phyloP scores from a whole-genome alignment of 2,797 vertebrate species.

The Silurus aristotelis region DNA sequence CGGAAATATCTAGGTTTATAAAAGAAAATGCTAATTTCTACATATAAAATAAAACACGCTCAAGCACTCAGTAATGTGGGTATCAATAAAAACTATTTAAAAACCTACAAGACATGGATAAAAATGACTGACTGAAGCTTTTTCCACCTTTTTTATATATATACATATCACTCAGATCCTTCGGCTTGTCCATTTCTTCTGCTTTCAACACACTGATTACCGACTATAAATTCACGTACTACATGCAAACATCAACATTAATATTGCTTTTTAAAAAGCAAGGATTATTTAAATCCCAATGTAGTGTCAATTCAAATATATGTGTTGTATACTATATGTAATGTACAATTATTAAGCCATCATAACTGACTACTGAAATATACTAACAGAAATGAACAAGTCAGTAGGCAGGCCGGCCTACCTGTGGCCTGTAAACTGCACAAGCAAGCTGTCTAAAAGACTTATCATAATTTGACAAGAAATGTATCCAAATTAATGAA shows the following conservation, averaged over 20 bases:
- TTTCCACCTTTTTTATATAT: neutral
- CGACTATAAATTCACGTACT: neutral
- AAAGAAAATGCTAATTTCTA: neutral
- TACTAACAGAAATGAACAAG: neutral
- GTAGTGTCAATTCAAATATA: neutral
- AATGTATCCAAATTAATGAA: neutral
- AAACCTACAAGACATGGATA: neutral
- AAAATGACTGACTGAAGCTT: neutral
- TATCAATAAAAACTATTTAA: slow-evolving; percentile 3
- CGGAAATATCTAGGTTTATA: neutral
- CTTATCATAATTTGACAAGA: neutral
- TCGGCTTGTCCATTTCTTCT: too few relatives aligned
- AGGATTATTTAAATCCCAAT: neutral
- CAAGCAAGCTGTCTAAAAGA: neutral
- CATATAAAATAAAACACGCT: neutral
- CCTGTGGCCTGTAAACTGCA: neutral
- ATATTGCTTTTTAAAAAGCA: neutral
- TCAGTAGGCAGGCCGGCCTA: neutral
- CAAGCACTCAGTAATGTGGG: neutral
- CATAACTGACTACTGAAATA: neutral
- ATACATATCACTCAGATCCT: too few relatives aligned
- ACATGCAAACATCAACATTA: neutral
- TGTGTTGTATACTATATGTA: neutral
- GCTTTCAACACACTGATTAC: too few relatives aligned
- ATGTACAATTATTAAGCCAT: neutral